These are phyloP conservation scores for Monoplex corrugatus DNA, from an alignment of 2,888 invertebrate genomes.

Conservation along the genomic window DNA sequence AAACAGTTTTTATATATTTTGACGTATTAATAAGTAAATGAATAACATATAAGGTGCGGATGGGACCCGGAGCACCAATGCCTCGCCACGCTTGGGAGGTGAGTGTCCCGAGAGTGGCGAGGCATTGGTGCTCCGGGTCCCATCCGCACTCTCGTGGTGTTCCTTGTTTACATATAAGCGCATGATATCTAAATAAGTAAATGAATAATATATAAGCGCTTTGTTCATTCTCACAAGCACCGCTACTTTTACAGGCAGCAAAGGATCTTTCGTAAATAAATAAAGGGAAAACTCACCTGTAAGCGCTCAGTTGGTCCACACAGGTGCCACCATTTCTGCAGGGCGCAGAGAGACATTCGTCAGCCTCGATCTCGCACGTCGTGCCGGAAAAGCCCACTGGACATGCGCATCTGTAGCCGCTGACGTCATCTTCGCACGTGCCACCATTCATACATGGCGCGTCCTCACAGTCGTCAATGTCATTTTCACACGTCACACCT, in stretches of 20 bases:
- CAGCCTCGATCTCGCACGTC: conserved; percentile 67
- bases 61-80: too few species aligned
- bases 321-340: conserved; percentile 72
- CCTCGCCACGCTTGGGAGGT: too few species aligned
- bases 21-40: too few species aligned
- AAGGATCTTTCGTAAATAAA: too few species aligned
- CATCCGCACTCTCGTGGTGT: too few species aligned
- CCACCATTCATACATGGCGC: conserved; percentile 71
- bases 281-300: conserved; percentile 60
- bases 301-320: conserved; percentile 64
- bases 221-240: neutral
- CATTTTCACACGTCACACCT: conserved; percentile 67
- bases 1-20: too few species aligned
- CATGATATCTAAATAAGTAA: too few species aligned
- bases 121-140: too few species aligned
- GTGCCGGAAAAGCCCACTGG: conserved; percentile 65
- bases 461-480: conserved; percentile 72
- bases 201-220: neutral
- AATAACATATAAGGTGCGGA: too few species aligned
- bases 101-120: too few species aligned
- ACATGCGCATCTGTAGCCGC: conserved; percentile 67
- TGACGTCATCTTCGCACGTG: conserved; percentile 67
- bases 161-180: too few species aligned
- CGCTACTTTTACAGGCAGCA: neutral
- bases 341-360: conserved; percentile 72